Conservation (phyloP, 1,140 invertebrate species). For the Bombus confusus region DNA sequence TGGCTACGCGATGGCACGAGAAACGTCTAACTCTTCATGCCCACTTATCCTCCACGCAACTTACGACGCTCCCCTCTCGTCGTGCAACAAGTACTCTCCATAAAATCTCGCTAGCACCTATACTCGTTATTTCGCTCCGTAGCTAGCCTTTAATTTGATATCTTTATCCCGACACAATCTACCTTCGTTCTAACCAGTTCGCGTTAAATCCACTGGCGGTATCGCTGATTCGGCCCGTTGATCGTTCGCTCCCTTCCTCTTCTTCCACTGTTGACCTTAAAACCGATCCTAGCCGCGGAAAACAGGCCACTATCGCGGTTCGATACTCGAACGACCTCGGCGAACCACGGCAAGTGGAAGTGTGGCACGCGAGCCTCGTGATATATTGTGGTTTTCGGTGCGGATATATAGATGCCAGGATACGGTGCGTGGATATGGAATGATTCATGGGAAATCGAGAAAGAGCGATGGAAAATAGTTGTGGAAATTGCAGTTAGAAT, state of each 20-base stretch:
- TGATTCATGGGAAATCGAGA: background rate
- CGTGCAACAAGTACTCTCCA: constrained; percentile 18
- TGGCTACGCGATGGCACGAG: background rate
- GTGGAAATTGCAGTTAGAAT: background rate
- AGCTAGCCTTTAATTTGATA: constrained; percentile 6
- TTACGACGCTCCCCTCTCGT: background rate
- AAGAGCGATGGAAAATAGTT: background rate
- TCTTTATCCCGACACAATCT: constrained; percentile 29
- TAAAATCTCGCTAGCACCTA: constrained; percentile 1
- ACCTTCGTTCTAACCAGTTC: background rate
- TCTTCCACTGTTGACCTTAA: constrained; percentile 51
- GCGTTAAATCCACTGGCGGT: background rate
- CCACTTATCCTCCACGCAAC: constrained; percentile 26
- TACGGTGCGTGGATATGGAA: background rate
- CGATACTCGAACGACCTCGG: constrained; percentile 51
- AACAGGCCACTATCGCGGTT: constrained; percentile 53
- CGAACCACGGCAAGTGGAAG: constrained; percentile 45
- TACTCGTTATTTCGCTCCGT: background rate
- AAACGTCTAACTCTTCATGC: background rate
- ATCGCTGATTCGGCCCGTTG: background rate
- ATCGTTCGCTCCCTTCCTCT: background rate
- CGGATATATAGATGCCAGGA: background rate
- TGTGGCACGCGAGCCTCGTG: constrained; percentile 19
- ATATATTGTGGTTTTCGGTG: too few species aligned
- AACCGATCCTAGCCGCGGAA: constrained; percentile 31